Percentiles rank a stretch among this genome's conserved stretches.
Evolutionary conservation across 2,888 invertebrate species (phyloP).

Genomic region (Morpho deidamia): DNA sequence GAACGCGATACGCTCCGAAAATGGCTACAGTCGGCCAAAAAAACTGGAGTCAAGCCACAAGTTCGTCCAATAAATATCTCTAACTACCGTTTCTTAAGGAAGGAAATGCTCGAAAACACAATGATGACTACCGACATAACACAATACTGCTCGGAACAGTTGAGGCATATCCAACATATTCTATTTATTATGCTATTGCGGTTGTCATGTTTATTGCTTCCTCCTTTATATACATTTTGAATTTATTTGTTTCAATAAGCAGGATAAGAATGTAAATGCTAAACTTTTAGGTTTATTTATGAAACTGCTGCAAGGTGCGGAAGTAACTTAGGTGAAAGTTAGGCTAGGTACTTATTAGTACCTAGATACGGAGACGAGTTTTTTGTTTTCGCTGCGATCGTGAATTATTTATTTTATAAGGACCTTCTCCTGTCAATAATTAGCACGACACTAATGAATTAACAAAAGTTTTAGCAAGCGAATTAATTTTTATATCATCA

Average conservation of each 20-base stretch:
- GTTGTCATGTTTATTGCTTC: constrained; percentile 48
- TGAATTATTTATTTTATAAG: no score
- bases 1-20: constrained; percentile 43
- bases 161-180: constrained; percentile 70
- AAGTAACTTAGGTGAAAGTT: no score
- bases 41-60: constrained; percentile 68
- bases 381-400: no score
- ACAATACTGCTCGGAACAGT: constrained; percentile 65
- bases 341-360: no score
- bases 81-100: constrained; percentile 73
- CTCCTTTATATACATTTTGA: neutral
- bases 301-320: no score
- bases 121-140: constrained; percentile 60
- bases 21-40: constrained; percentile 63
- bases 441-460: no score
- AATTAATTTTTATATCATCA: no score
- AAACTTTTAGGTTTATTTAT: no score
- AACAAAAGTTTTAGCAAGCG: no score
- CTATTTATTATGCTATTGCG: constrained; percentile 62
- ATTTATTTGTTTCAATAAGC: neutral
- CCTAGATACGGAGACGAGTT: no score
- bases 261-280: no score
- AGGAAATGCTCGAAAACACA: constrained; percentile 74
- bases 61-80: constrained; percentile 74
- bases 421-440: no score